A percentile compares a stretch with the other conserved stretches of the same genome.
These are phyloP conservation scores for Cliona cf. orientalis DNA, from an alignment of 37 sponge, comb jelly and placozoan genomes.

Conservation along the genomic window DNA sequence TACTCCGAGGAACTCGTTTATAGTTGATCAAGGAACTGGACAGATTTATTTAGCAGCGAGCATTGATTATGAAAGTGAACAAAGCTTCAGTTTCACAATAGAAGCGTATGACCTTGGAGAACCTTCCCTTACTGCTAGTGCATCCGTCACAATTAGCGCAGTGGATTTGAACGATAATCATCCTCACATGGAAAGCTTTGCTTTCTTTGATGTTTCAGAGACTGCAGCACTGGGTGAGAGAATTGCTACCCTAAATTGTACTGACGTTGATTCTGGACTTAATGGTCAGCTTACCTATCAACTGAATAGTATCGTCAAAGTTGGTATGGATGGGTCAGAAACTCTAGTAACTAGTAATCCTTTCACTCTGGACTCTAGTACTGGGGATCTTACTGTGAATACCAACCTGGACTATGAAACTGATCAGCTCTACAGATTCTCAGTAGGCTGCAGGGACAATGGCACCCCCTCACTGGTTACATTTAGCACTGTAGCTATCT, in stretches of 20 bases:
- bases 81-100: background rate
- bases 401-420: background rate
- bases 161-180: slow-evolving; percentile 1
- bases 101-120: background rate
- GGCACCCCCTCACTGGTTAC: background rate
- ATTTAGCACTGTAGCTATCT: background rate
- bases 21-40: background rate
- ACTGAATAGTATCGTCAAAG: background rate
- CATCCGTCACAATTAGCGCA: background rate
- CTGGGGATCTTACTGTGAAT: background rate
- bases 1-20: background rate
- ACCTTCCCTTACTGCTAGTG: background rate
- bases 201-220: background rate
- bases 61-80: background rate
- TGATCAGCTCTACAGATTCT: background rate
- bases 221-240: background rate
- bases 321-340: background rate
- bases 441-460: background rate
- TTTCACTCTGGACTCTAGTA: background rate
- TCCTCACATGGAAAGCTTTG: background rate
- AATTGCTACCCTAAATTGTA: background rate
- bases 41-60: background rate
- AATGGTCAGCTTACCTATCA: background rate
- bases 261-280: background rate
- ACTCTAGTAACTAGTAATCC: background rate